phyloP scores from a whole-genome alignment of 2,888 invertebrate genomes.

The Blera fallax region DNA sequence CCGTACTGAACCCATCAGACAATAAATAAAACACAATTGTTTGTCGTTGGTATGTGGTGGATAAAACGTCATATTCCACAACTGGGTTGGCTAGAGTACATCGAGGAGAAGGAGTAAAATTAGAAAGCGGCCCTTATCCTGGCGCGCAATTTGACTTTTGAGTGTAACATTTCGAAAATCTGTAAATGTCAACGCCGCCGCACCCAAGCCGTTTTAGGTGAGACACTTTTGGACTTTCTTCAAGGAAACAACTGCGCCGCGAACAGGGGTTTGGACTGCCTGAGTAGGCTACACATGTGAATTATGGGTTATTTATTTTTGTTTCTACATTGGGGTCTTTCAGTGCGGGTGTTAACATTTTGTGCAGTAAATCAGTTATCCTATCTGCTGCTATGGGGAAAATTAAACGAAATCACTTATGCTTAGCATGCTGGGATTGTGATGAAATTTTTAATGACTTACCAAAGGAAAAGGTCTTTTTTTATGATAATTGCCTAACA shows the following conservation, averaged over 20 bases:
- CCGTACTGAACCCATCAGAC: constrained; percentile 52
- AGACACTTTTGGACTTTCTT: constrained; percentile 24
- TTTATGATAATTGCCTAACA: background rate
- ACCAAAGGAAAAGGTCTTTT: background rate
- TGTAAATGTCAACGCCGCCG: constrained; percentile 35
- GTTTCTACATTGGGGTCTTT: constrained; percentile 31
- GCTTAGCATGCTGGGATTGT: background rate
- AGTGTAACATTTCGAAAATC: constrained; percentile 21
- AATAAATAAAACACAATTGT: constrained; percentile 67
- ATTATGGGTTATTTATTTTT: constrained; percentile 52
- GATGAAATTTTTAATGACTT: background rate
- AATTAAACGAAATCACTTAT: background rate
- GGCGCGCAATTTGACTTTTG: constrained; percentile 14
- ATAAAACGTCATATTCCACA: background rate
- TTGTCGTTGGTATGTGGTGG: constrained; percentile 27
- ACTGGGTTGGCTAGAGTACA: background rate
- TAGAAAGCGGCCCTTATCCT: constrained; percentile 41
- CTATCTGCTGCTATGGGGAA: constrained; percentile 35
- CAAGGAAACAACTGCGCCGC: constrained; percentile 5
- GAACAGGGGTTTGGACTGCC: background rate
- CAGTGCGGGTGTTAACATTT: constrained; percentile 53
- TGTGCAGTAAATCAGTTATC: constrained; percentile 57
- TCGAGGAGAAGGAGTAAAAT: constrained; percentile 25
- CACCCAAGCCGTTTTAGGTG: background rate
- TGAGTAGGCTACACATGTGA: constrained; percentile 27